Evolutionary conservation across 2,797 vertebrate species (phyloP).

Genomic region (Trematomus bernacchii): DNA sequence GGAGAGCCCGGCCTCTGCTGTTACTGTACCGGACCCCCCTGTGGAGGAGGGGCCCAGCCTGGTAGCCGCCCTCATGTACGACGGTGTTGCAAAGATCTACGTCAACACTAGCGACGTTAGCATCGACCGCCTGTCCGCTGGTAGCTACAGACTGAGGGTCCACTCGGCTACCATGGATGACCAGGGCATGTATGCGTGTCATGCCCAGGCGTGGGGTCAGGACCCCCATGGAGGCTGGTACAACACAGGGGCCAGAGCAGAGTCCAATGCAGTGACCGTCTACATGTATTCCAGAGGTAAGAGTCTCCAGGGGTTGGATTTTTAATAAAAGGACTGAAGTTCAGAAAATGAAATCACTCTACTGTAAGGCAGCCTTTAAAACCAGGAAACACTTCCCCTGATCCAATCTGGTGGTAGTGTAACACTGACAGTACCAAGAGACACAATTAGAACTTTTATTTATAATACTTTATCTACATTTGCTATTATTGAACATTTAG

Average conservation of each 20-base stretch:
- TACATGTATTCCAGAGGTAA: constrained; percentile 90
- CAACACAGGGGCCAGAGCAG: constrained; percentile 82
- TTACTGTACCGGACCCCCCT: background rate
- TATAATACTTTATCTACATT: background rate
- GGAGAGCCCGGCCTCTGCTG: background rate
- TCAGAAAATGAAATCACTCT: too few species aligned
- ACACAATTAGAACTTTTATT: background rate
- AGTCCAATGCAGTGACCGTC: constrained; percentile 85
- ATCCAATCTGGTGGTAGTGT: background rate
- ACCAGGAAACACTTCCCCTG: too few species aligned
- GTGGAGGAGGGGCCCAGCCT: constrained; percentile 41
- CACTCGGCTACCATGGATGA: constrained; percentile 84
- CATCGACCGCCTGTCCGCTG: constrained; percentile 81
- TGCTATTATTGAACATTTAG: background rate
- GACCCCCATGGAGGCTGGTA: constrained; percentile 90
- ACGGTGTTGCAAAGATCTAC: constrained; percentile 84
- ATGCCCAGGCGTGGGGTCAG: constrained; percentile 88
- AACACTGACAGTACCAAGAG: background rate
- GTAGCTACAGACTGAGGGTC: constrained; percentile 88
- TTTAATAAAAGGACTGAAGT: background rate
- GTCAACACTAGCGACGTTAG: constrained; percentile 85
- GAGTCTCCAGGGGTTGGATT: constrained; percentile 17
- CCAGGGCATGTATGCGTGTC: constrained; percentile 88
- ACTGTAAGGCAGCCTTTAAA: too few species aligned
- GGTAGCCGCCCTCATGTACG: constrained; percentile 83